Evolutionary conservation across 2,797 vertebrate species (phyloP), one percentile per base, ranked within the genome.

Genomic region (Acrossocheilus wenchowensis): DNA sequence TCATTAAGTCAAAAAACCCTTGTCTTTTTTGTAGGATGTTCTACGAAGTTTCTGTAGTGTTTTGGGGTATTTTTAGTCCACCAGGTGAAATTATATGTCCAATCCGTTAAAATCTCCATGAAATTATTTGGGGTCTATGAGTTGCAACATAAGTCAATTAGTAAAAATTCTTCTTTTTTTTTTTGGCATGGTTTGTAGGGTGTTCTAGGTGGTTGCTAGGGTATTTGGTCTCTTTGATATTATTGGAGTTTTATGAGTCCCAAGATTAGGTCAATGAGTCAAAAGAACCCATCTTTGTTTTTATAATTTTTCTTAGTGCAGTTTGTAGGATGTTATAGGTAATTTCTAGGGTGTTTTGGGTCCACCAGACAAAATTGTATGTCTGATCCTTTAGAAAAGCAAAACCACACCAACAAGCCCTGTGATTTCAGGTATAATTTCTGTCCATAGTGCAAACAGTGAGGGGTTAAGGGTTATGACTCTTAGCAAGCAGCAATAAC

Each of bases 401-500:
- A 69, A 43, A 78, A 84, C 8, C 36, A 23, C 23, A 7, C 21
- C 11, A 8, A 66, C 45, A 26, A 77, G 34, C 15, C 50, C 21
- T 43, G 12, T 54, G 41, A 36, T 66, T 48, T 84, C 21, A 84
- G 17, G 54, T 54, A 39, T 82, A 50, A 71, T 82, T 71, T 36
- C 12, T 71, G 66, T 57, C 48, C 2, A 17, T 34, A 36, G 48
- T 26, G 57, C 21, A 75, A 75, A 57, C 39, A 36, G 21, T 68
- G 9, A 62, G 36, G 48, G 66, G n/a, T 41, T 69, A 54, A 23
- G 21, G 68, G 50, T 82, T 72, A 60, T 85, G 68, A 78, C 26
- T 77, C 74, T 39, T 1, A 82, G 66, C 52, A n/a, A 48, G 77
- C 68, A 26, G 17, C 66, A 75, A 72, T 81, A 86, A 81, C 43